phyloP scores from a whole-genome alignment of 1,140 invertebrate species.

The Caenorhabditis briggsae region DNA sequence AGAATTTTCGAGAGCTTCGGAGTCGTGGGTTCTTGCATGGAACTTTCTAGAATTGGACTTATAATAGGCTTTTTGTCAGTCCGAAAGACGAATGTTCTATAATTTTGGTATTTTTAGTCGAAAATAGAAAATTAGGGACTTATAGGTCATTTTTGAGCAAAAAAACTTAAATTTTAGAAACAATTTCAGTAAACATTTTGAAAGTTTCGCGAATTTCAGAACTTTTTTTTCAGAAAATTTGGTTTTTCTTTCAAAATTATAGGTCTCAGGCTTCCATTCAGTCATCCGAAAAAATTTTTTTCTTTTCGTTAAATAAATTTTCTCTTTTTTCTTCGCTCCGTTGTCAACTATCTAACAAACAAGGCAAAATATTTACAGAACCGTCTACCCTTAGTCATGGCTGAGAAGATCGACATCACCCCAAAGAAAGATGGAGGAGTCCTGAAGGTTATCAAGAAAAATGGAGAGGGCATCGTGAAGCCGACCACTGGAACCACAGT shows the following conservation, averaged over 20 bases:
- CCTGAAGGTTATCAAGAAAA: conserved; percentile 53
- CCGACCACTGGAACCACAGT: conserved; percentile 58
- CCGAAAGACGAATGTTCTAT: neutral
- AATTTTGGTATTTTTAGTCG: too few species aligned
- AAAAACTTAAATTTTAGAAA: neutral
- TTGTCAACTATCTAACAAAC: too few species aligned
- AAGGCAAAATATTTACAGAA: too few species aligned
- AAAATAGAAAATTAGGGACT: too few species aligned
- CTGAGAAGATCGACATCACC: conserved; percentile 9
- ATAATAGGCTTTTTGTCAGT: neutral
- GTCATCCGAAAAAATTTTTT: too few species aligned
- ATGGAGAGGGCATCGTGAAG: conserved; percentile 29
- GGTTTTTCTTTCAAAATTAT: too few species aligned
- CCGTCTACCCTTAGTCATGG: neutral
- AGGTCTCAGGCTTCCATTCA: too few species aligned
- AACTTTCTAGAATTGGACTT: neutral
- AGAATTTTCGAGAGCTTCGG: conserved; percentile 11
- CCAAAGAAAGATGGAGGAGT: conserved; percentile 61
- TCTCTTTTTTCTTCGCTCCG: too few species aligned
- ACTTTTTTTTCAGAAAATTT: too few species aligned
- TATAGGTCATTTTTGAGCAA: too few species aligned
- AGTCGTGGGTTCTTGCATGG: neutral
- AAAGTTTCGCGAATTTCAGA: too few species aligned
- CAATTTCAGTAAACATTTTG: neutral
- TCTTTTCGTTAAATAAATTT: too few species aligned